Evolutionary conservation across 2,888 invertebrate species (phyloP).

Genomic region (Cyrtodaria siliqua): DNA sequence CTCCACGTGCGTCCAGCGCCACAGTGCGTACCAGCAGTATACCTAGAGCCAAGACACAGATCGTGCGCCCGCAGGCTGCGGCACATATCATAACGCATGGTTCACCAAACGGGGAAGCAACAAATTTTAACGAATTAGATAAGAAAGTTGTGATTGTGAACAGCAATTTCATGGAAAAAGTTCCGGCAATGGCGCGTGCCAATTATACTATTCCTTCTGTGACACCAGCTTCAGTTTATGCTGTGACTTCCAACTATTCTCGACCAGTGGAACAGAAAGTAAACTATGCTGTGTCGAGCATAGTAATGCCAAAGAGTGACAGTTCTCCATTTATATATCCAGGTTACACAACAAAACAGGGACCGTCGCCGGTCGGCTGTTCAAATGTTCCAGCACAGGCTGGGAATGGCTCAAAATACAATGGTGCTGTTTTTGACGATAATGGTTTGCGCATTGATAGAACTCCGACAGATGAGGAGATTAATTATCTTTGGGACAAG

Average conservation of each 20-base stretch:
- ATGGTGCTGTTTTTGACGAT: slow-evolving; percentile 73
- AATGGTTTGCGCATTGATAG: slow-evolving; percentile 81
- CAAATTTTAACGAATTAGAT: slow-evolving; percentile 31
- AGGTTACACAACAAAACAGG: slow-evolving; percentile 32
- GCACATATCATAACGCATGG: slow-evolving; percentile 80
- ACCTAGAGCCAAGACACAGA: slow-evolving; percentile 64
- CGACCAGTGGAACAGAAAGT: slow-evolving; percentile 54
- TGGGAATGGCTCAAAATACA: slow-evolving; percentile 45
- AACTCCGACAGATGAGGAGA: slow-evolving; percentile 85
- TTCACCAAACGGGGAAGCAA: slow-evolving; percentile 20
- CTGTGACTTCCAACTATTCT: slow-evolving; percentile 36
- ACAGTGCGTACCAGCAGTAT: slow-evolving; percentile 62
- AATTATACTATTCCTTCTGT: slow-evolving; percentile 33
- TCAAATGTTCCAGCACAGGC: slow-evolving; percentile 45
- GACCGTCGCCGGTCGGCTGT: slow-evolving; percentile 45
- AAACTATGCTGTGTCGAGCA: slow-evolving; percentile 67
- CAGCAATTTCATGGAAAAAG: slow-evolving; percentile 75
- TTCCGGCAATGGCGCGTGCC: slow-evolving; percentile 58
- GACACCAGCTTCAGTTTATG: slow-evolving; percentile 47
- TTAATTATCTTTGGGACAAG: slow-evolving; percentile 84
- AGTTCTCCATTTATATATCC: slow-evolving; percentile 57
- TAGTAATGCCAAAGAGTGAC: slow-evolving; percentile 58
- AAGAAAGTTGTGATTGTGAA: slow-evolving; percentile 73
- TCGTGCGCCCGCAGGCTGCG: slow-evolving; percentile 76
- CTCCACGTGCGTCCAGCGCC: slow-evolving; percentile 70